phyloP scores from a whole-genome alignment of 2,888 invertebrate species.

The Incurvaria masculella region DNA sequence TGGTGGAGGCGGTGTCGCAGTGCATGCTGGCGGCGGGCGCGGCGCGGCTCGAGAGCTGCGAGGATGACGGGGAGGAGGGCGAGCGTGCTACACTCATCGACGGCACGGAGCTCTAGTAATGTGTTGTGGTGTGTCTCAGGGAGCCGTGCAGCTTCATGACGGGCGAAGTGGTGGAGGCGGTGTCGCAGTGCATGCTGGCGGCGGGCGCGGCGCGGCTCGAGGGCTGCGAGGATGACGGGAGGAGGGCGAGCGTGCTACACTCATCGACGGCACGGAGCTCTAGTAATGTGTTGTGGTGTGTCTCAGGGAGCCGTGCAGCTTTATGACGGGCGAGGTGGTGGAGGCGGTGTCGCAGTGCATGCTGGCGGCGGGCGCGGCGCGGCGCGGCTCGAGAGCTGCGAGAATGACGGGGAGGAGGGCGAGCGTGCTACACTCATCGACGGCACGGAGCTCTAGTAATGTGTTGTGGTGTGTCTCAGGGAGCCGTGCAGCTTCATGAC shows the following conservation, averaged over 20 bases:
- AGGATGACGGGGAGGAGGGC: slow-evolving; percentile 75
- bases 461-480: too few relatives aligned
- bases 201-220: slow-evolving; percentile 83
- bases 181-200: slow-evolving; percentile 93
- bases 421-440: too few relatives aligned
- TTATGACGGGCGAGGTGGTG: slow-evolving; percentile 91
- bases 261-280: too few relatives aligned
- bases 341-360: slow-evolving; percentile 96
- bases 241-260: too few relatives aligned
- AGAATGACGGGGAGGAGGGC: slow-evolving; percentile 75
- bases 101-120: too few relatives aligned
- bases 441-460: too few relatives aligned
- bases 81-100: too few relatives aligned
- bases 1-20: slow-evolving; percentile 94
- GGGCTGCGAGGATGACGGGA: slow-evolving; percentile 72
- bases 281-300: too few relatives aligned
- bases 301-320: slow-evolving; percentile 84
- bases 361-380: slow-evolving; percentile 88
- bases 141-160: slow-evolving; percentile 91
- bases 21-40: slow-evolving; percentile 94
- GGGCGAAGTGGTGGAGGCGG: slow-evolving; percentile 92
- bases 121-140: too few relatives aligned
- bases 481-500: slow-evolving; percentile 91
- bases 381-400: slow-evolving; percentile 72
- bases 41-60: slow-evolving; percentile 72